Percentiles rank a stretch among this genome's conserved stretches.
phyloP scores from a whole-genome alignment of 2,888 invertebrate genomes.

The Salticus scenicus region DNA sequence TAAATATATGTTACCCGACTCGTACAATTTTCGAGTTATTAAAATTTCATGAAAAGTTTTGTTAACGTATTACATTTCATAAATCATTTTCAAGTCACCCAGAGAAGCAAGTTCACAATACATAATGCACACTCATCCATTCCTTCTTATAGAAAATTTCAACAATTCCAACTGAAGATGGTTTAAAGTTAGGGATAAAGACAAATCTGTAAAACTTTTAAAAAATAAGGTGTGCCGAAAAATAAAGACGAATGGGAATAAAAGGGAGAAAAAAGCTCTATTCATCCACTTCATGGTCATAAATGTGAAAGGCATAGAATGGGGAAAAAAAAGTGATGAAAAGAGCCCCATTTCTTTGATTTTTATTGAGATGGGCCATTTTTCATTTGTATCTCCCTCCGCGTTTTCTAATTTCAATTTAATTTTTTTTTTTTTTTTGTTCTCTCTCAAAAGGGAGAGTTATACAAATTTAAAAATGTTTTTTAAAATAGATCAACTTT shows the following conservation, averaged over 20 bases:
- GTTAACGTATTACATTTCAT: too few species aligned
- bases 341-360: conserved; percentile 43
- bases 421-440: conserved; percentile 39
- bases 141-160: background rate
- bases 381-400: conserved; percentile 46
- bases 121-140: too few species aligned
- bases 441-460: background rate
- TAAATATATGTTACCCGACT: too few species aligned
- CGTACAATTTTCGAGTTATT: too few species aligned
- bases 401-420: conserved; percentile 61
- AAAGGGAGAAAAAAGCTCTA: conserved; percentile 22
- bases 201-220: background rate
- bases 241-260: conserved; percentile 54
- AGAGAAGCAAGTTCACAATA: too few species aligned
- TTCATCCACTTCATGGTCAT: conserved; percentile 21
- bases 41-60: too few species aligned
- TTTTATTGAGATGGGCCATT: conserved; percentile 53
- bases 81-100: too few species aligned
- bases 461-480: background rate
- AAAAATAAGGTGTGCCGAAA: background rate
- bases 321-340: conserved; percentile 55
- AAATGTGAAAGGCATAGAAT: conserved; percentile 55
- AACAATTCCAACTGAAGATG: background rate
- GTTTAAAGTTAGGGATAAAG: background rate
- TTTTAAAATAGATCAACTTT: too few species aligned